phyloP scores from a whole-genome alignment of 2,888 invertebrate species.

The Luperina nickerlii region DNA sequence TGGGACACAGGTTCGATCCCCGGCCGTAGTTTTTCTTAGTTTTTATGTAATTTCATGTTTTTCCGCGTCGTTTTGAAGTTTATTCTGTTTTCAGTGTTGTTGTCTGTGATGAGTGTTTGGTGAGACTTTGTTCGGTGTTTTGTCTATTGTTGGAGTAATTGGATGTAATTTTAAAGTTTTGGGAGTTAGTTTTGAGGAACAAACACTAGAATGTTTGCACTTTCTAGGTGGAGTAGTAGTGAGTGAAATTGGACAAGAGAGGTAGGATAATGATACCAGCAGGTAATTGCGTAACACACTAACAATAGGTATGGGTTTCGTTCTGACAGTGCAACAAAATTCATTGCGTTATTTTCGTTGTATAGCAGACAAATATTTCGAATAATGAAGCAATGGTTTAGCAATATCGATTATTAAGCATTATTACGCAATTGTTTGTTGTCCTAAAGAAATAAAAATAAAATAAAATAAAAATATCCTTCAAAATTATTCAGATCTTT shows the following conservation, averaged over 20 bases:
- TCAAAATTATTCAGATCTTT: neutral
- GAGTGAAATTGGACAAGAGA: too few species aligned
- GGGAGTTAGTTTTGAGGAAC: constrained; percentile 1
- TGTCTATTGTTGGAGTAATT: neutral
- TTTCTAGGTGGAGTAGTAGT: neutral
- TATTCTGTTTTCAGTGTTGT: constrained; percentile 42
- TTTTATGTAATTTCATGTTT: constrained; percentile 60
- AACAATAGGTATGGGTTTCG: neutral
- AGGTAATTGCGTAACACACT: neutral
- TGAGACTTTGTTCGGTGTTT: neutral
- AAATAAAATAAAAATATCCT: too few species aligned
- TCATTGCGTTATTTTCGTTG: neutral
- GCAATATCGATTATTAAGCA: too few species aligned
- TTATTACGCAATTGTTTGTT: too few species aligned
- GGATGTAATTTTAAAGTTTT: constrained; percentile 24
- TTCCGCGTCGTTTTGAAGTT: constrained; percentile 34
- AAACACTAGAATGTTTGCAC: neutral
- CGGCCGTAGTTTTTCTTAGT: constrained; percentile 51
- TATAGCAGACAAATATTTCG: neutral
- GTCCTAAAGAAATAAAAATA: too few species aligned
- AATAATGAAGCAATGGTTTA: neutral
- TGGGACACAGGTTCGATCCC: constrained; percentile 64
- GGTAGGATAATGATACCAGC: neutral
- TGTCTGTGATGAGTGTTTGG: constrained; percentile 34
- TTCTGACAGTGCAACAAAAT: neutral